Conservation (phyloP, 1,140 invertebrate genomes). For the Caenorhabditis remanei region DNA sequence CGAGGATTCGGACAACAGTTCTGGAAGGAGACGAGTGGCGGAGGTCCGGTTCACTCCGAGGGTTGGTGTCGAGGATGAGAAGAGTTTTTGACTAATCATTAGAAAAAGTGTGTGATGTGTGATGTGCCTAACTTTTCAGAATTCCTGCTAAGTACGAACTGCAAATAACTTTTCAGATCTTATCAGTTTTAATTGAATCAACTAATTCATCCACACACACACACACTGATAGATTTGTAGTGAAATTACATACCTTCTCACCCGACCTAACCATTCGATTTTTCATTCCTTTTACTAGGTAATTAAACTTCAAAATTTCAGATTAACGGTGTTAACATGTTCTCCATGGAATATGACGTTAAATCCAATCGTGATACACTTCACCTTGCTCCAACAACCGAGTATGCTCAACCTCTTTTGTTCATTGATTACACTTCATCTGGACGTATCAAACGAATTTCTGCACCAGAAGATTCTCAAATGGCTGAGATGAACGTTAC, state of each 20-base stretch:
- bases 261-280: conserved; percentile 16
- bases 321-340: conserved; percentile 56
- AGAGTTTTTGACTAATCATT: conserved; percentile 11
- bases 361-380: not conserved
- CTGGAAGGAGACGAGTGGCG: conserved; percentile 49
- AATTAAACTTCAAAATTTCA: not conserved
- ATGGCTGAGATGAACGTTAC: conserved; percentile 54
- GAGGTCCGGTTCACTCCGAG: conserved; percentile 60
- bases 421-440: conserved; percentile 49
- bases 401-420: conserved; percentile 41
- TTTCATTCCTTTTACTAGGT: not conserved
- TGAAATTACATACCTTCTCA: conserved; percentile 21
- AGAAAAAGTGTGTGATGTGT: not conserved
- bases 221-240: conserved; percentile 36
- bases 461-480: conserved; percentile 39
- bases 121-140: conserved; percentile 6
- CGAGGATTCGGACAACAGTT: conserved; percentile 13
- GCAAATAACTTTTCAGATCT: not conserved
- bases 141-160: not conserved
- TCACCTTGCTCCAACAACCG: conserved; percentile 5
- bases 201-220: not conserved
- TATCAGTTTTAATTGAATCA: not conserved
- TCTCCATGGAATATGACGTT: conserved; percentile 48
- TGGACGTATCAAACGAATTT: conserved; percentile 18
- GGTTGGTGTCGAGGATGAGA: conserved; percentile 55